Evolutionary conservation across 2,797 vertebrate species (phyloP).

Genomic region (Iguana delicatissima): DNA sequence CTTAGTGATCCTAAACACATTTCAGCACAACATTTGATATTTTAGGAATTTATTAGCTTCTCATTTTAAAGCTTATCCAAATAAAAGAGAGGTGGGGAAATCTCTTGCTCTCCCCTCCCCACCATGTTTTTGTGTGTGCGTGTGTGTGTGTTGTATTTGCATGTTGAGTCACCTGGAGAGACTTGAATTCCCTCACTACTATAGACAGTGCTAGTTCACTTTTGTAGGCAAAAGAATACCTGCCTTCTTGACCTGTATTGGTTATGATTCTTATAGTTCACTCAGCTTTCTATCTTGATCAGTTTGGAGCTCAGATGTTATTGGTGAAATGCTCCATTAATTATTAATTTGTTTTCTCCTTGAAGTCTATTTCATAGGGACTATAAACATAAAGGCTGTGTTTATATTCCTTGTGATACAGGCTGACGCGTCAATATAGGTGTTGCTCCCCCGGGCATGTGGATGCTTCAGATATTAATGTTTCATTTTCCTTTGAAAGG

Average conservation of each 20-base stretch:
- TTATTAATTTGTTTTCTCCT: slow-evolving; percentile 12
- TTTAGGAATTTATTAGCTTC: neutral
- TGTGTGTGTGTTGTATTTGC: neutral
- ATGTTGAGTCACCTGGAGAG: neutral
- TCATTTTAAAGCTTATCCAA: neutral
- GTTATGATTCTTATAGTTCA: neutral
- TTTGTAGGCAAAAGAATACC: neutral
- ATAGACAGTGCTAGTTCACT: neutral
- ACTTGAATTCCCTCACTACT: neutral
- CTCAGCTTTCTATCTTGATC: neutral
- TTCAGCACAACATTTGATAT: neutral
- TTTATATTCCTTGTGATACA: neutral
- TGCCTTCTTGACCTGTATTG: neutral
- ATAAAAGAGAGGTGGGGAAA: neutral
- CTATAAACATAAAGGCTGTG: neutral
- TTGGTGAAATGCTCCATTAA: neutral
- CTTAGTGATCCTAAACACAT: neutral
- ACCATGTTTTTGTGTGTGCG: too few relatives aligned
- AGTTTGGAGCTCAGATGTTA: neutral
- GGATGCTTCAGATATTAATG: slow-evolving; percentile 5
- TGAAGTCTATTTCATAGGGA: neutral
- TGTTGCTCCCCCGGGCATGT: neutral
- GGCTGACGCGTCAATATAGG: neutral
- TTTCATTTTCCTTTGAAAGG: slow-evolving; percentile 16
- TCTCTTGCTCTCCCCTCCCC: too few relatives aligned